These are phyloP conservation scores for Fissipunctia ypsillon DNA, from an alignment of 2,888 invertebrate species.

Conservation along the genomic window DNA sequence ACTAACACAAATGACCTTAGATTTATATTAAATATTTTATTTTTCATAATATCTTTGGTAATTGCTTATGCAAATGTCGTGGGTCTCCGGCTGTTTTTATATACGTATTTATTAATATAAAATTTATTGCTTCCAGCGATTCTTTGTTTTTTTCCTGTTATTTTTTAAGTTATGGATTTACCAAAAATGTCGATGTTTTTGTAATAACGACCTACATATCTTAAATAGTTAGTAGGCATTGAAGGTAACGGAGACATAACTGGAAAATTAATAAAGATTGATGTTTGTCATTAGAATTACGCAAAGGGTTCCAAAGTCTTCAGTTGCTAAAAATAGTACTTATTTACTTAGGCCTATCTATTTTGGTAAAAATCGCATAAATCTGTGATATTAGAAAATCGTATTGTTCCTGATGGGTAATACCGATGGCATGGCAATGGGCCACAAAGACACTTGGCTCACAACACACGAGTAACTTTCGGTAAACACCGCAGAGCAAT, in stretches of 20 bases:
- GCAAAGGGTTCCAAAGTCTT: background rate
- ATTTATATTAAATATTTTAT: background rate
- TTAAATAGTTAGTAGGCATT: background rate
- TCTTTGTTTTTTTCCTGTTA: conserved; percentile 5
- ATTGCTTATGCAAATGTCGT: conserved; percentile 29
- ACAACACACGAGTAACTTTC: conserved; percentile 58
- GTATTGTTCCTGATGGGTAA: conserved; percentile 39
- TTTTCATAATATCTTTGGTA: conserved; percentile 21
- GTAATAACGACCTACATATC: background rate
- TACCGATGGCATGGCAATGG: conserved; percentile 59
- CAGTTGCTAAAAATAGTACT: no score
- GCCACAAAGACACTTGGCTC: conserved; percentile 36
- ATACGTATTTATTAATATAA: background rate
- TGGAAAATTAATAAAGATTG: no score
- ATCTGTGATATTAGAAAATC: background rate
- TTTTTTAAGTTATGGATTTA: background rate
- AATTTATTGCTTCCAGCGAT: background rate
- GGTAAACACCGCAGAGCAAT: conserved; percentile 52
- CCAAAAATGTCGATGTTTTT: background rate
- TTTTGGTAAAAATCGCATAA: background rate
- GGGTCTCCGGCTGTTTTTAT: background rate
- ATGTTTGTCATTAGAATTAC: background rate
- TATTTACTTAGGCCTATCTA: no score
- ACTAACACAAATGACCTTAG: conserved; percentile 9
- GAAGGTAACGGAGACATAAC: background rate